Evolutionary conservation across 2,113 vertebrate genomes (phyloP).

Genomic region (Epinephelus moara): DNA sequence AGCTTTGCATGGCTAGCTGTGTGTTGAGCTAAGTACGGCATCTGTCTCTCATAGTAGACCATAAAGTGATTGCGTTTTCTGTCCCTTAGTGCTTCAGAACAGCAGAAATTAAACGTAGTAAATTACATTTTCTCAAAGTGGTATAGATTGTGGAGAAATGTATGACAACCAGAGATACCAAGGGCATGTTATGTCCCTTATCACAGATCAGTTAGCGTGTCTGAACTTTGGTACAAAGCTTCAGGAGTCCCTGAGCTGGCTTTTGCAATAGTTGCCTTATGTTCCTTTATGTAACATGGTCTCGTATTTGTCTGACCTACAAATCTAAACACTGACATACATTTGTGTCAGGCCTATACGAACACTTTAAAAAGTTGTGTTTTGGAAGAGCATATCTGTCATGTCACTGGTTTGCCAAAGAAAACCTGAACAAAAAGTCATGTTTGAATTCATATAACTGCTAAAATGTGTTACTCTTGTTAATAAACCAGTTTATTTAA

Average conservation of each 20-base stretch:
- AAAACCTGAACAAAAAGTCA: not conserved
- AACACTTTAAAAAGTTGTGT: not conserved
- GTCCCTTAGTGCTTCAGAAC: not conserved
- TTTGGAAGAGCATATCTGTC: not conserved
- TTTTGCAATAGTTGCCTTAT: constrained; percentile 60
- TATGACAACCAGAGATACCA: not conserved
- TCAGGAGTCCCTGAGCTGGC: constrained; percentile 51
- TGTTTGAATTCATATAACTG: not conserved
- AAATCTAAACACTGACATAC: not conserved
- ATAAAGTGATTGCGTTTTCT: not conserved
- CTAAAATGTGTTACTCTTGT: not conserved
- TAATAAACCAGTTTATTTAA: not conserved
- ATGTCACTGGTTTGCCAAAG: not conserved
- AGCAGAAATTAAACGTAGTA: not conserved
- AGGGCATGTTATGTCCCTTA: constrained; percentile 33
- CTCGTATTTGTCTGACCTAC: constrained; percentile 50
- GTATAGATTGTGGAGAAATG: not conserved
- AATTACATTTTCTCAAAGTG: constrained; percentile 1
- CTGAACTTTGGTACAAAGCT: constrained; percentile 76
- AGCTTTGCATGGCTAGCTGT: not conserved
- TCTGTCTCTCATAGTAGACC: not conserved
- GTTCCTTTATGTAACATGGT: constrained; percentile 59
- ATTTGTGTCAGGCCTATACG: not conserved
- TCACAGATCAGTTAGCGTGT: constrained; percentile 46
- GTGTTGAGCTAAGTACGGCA: not conserved